phyloP scores from a whole-genome alignment of 2,113 vertebrate genomes.

The Empidonax alnorum region DNA sequence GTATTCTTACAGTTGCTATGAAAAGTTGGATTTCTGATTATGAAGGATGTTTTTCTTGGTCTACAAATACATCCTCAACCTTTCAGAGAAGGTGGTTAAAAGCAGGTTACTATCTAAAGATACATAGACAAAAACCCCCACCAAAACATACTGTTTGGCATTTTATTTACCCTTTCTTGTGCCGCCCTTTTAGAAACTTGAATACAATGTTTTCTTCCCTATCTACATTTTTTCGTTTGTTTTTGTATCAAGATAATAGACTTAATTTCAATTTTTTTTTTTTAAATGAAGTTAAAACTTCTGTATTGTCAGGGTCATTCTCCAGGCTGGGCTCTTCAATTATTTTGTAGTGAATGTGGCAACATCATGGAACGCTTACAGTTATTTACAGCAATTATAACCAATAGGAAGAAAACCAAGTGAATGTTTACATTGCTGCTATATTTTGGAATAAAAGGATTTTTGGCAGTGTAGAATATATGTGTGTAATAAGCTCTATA shows the following conservation, averaged over 20 bases:
- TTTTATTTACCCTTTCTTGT: neutral
- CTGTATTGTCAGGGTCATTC: neutral
- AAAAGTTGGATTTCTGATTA: neutral
- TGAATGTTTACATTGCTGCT: neutral
- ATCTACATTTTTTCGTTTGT: neutral
- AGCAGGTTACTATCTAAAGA: neutral
- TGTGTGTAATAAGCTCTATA: neutral
- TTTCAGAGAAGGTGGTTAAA: neutral
- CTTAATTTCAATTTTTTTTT: neutral
- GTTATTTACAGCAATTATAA: neutral
- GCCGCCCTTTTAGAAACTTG: neutral
- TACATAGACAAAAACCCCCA: neutral
- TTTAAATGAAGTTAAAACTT: neutral
- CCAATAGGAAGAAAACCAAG: neutral
- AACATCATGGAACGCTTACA: neutral
- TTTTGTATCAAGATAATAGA: neutral
- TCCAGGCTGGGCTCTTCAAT: neutral
- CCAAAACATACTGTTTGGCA: neutral
- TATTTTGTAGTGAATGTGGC: neutral
- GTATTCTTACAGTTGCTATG: neutral
- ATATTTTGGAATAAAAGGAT: neutral
- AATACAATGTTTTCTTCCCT: neutral
- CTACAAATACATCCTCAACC: neutral
- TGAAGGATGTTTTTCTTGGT: neutral
- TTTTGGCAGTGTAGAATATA: neutral